Conservation (phyloP, 2,797 vertebrate species). For the Triplophysa bombifrons region DNA sequence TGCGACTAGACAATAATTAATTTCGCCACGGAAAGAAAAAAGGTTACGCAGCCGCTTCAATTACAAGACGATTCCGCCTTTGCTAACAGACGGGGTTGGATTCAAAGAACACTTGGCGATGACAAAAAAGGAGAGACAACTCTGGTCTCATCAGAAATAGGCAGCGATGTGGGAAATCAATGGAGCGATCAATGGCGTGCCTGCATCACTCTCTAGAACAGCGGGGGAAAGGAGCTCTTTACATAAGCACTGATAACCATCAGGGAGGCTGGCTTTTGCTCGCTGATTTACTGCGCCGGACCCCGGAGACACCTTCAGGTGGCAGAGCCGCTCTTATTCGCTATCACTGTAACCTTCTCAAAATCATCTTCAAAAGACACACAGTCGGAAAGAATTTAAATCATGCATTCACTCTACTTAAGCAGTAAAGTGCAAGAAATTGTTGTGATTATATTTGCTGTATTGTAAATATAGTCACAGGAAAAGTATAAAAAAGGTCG, state of each 20-base stretch:
- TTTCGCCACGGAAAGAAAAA: slow-evolving; percentile 39
- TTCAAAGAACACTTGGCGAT: slow-evolving; percentile 71
- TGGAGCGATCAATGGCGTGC: slow-evolving; percentile 71
- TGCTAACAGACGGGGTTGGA: slow-evolving; percentile 52
- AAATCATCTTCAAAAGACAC: slow-evolving; percentile 62
- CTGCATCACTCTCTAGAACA: slow-evolving; percentile 51
- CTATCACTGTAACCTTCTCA: slow-evolving; percentile 66
- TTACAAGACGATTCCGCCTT: slow-evolving; percentile 45
- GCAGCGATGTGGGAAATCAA: slow-evolving; percentile 75
- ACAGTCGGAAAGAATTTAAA: slow-evolving; percentile 44
- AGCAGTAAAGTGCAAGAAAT: slow-evolving; percentile 42
- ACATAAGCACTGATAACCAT: slow-evolving; percentile 73
- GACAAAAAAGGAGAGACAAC: slow-evolving; percentile 74
- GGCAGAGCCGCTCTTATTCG: slow-evolving; percentile 62
- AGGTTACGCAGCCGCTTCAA: slow-evolving; percentile 52
- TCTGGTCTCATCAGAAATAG: slow-evolving; percentile 73
- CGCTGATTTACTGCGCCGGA: slow-evolving; percentile 69
- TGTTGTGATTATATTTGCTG: not conserved
- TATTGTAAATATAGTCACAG: slow-evolving; percentile 8
- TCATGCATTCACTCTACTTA: not conserved
- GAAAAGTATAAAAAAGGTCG: no score
- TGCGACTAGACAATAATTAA: slow-evolving; percentile 61
- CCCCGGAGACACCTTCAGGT: slow-evolving; percentile 65
- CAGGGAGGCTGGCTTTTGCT: slow-evolving; percentile 67
- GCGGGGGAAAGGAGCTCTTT: slow-evolving; percentile 58